Evolutionary conservation across 2,113 vertebrate genomes (phyloP).

Genomic region (Capra hircus): DNA sequence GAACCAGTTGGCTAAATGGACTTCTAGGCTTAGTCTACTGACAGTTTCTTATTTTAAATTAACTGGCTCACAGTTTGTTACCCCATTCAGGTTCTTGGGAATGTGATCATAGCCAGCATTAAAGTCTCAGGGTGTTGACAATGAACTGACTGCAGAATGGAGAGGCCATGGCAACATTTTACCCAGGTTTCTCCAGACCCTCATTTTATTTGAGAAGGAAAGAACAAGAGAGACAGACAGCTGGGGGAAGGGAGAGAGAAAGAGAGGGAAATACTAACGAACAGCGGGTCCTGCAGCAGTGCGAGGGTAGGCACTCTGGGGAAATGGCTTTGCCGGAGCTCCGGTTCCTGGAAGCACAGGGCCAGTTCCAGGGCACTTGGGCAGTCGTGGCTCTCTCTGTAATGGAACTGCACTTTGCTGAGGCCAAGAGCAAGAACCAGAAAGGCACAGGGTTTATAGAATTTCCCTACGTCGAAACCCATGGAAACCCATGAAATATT

Average conservation of each 20-base stretch:
- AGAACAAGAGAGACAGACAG: neutral
- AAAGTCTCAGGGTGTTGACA: neutral
- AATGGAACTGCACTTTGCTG: neutral
- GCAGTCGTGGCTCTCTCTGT: neutral
- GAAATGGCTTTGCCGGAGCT: neutral
- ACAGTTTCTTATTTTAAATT: neutral
- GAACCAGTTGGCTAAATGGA: neutral
- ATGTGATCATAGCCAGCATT: neutral
- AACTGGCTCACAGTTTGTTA: neutral
- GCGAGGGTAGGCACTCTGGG: fast-evolving
- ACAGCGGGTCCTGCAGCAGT: fast-evolving
- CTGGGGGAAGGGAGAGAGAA: neutral
- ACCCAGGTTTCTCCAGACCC: neutral
- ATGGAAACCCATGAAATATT: neutral
- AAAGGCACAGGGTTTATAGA: neutral
- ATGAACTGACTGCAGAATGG: neutral
- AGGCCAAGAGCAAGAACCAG: neutral
- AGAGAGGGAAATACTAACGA: fast-evolving
- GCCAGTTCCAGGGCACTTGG: neutral
- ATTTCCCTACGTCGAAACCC: neutral
- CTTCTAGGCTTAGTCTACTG: neutral
- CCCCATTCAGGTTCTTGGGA: neutral
- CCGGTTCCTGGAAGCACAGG: neutral
- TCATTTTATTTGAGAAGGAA: neutral
- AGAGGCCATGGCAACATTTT: neutral